Evolutionary conservation across 2,888 invertebrate species (phyloP).

Genomic region (Strigamia crassipes): DNA sequence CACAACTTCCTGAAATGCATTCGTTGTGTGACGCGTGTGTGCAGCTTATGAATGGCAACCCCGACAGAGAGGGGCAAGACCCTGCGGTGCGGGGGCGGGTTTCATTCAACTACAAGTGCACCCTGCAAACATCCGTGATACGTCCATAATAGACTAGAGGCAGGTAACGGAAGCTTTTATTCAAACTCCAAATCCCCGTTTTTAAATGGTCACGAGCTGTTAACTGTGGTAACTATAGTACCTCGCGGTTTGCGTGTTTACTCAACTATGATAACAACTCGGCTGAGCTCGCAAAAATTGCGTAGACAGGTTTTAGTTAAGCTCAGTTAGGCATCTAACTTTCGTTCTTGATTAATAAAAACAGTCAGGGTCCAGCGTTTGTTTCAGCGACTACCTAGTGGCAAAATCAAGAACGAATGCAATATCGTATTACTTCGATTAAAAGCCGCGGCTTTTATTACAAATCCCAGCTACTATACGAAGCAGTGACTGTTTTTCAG

Average conservation of each 20-base stretch:
- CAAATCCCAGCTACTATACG: too few relatives aligned
- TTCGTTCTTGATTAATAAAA: too few relatives aligned
- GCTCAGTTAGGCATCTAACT: too few relatives aligned
- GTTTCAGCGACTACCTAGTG: too few relatives aligned
- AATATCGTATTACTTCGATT: too few relatives aligned
- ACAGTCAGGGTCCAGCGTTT: too few relatives aligned
- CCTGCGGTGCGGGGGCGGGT: neutral
- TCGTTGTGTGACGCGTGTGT: neutral
- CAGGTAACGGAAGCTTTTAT: conserved; percentile 10
- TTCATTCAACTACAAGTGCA: neutral
- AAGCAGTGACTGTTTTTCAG: too few relatives aligned
- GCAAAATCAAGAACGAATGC: too few relatives aligned
- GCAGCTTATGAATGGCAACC: conserved; percentile 10
- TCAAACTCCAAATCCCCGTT: neutral
- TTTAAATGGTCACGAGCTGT: conserved; percentile 1
- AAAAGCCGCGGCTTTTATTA: too few relatives aligned
- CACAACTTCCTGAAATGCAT: conserved; percentile 10
- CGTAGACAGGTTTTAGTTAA: too few relatives aligned
- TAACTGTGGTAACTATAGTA: neutral
- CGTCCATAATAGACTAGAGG: conserved; percentile 1
- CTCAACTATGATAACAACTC: too few relatives aligned
- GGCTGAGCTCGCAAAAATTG: too few relatives aligned
- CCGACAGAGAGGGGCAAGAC: conserved; percentile 1
- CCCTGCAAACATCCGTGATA: conserved; percentile 10
- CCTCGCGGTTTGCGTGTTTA: neutral